A percentile compares a stretch with the other conserved stretches of the same genome.
phyloP scores from a whole-genome alignment of 2,113 vertebrate species.

The Scomber scombrus region DNA sequence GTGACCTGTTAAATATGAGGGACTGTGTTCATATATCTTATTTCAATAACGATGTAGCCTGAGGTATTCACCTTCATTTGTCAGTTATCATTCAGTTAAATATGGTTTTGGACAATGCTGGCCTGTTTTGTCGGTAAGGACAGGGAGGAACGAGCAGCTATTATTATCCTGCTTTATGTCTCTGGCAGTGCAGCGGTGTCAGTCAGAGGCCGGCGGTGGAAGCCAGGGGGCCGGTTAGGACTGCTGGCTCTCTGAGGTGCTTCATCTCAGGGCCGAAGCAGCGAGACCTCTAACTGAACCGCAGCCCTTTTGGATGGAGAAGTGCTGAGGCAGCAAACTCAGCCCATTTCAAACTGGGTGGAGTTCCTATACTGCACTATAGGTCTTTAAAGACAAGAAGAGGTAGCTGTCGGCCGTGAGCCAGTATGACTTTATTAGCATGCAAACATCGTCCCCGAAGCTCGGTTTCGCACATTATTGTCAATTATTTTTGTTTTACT shows the following conservation, averaged over 20 bases:
- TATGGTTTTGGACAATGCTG: constrained; percentile 56
- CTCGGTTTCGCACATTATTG: constrained; percentile 62
- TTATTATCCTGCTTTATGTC: constrained; percentile 71
- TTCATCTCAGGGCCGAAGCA: constrained; percentile 70
- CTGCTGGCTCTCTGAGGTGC: constrained; percentile 71
- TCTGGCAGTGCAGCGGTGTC: constrained; percentile 71
- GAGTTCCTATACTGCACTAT: constrained; percentile 47
- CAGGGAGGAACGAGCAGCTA: constrained; percentile 64
- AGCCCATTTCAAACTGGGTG: constrained; percentile 58
- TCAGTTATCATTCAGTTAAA: constrained; percentile 63
- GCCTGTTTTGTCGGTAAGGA: constrained; percentile 36
- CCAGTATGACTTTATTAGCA: constrained; percentile 56
- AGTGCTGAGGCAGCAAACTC: constrained; percentile 75
- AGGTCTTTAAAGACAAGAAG: constrained; percentile 54
- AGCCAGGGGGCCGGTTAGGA: constrained; percentile 64
- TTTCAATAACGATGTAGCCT: constrained; percentile 34
- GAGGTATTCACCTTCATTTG: constrained; percentile 60
- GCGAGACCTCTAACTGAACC: constrained; percentile 77
- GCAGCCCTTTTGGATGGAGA: constrained; percentile 69
- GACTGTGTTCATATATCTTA: constrained; percentile 31
- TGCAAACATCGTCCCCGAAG: constrained; percentile 50
- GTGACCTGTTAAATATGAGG: constrained; percentile 51
- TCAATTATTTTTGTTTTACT: constrained; percentile 56
- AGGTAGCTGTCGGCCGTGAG: constrained; percentile 28
- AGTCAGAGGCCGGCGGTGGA: constrained; percentile 65